Percentiles rank a stretch among this genome's conserved stretches.
Conservation (phyloP, 2,113 vertebrate species). For the Montifringilla adamsi region DNA sequence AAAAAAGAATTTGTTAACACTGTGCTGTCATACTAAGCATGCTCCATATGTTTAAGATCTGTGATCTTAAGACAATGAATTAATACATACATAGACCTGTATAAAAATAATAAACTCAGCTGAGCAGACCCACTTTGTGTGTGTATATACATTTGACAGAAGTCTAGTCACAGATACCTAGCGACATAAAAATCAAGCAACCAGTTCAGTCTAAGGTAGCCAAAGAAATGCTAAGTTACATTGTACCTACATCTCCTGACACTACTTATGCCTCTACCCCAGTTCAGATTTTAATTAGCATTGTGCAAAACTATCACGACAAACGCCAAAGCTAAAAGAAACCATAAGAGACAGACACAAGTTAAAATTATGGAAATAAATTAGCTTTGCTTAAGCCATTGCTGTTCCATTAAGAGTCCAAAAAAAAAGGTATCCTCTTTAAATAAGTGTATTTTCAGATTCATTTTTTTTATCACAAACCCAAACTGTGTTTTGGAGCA, state of each 20-base stretch:
- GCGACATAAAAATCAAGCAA: background rate
- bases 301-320: background rate
- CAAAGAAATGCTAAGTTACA: background rate
- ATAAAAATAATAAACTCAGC: background rate
- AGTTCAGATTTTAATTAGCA: background rate
- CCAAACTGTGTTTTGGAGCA: background rate
- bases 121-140: background rate
- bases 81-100: background rate
- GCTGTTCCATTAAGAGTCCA: background rate
- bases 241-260: background rate
- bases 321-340: background rate
- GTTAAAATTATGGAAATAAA: background rate
- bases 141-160: background rate
- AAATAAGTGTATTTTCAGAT: background rate
- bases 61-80: background rate
- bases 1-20: background rate
- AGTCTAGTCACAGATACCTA: background rate
- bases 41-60: background rate
- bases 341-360: background rate
- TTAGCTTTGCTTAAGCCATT: background rate
- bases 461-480: background rate
- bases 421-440: background rate
- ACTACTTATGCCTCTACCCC: background rate
- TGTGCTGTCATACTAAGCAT: background rate
- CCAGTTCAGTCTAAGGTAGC: background rate